Base-by-base conservation (phyloP, 2,797 vertebrate species). In the Lacerta viridis region DNA sequence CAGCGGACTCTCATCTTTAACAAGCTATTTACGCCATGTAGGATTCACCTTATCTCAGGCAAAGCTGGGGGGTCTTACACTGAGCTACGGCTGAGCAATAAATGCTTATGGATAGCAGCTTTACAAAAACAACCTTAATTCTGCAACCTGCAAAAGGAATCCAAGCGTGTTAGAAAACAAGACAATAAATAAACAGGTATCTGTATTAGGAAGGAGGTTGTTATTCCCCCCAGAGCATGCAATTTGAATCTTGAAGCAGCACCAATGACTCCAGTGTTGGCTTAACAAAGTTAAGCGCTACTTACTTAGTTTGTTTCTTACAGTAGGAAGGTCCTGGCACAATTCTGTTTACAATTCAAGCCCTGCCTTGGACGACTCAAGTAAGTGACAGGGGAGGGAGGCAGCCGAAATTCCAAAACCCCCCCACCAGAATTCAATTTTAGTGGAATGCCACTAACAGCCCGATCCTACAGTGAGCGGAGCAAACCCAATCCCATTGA, bases 121-220 rank as follows among this genome's bases (percentile, higher is more conserved):
- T 41, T 55, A 80, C 50, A 86, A 71, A 87, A 33, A 71, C 50
- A 39, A 25, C 80, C 15, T 83, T 71, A 20, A 69, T 83, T 83
- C 36, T 69, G 43, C 8, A 68, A 18, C 36, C 61, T 82, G 25
- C 13, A 13, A 68, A 71, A 46, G 29, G 23, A 86, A 79, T 86
- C 68, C 84, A 68, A 61, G 75, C 0, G 4, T 2, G 68, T 68
- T 25, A 55, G 41, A 90, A 18, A 86, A 36, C 7, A 27, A 29
- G 13, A 71, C 1, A 74, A 6, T 59, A 25, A 89, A 84, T 0
- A 18, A 64, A 10, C 6, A 3, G 0, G 33, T 33, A 33, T 33
- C 33, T 33, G 36, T 25, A 69, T 83, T 50, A 1, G 39, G 29
- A 46, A 46, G 29, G 17, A 71, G 18, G 81, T 15, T 46, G 20